phyloP scores from a whole-genome alignment of 2,113 vertebrate genomes.

The Indicator maculatus region DNA sequence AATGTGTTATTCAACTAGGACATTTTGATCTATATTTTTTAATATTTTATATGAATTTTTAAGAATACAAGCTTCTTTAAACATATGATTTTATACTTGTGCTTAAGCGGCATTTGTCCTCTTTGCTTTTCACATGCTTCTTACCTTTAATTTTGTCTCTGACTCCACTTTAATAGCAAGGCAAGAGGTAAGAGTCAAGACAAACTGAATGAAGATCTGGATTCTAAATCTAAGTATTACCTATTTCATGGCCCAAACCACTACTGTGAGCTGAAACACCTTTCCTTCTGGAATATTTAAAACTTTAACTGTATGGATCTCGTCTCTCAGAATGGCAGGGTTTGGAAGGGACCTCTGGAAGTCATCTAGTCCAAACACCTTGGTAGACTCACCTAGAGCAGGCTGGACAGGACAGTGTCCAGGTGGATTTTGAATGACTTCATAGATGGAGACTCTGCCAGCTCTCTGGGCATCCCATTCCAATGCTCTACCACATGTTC shows the following conservation, averaged over 20 bases:
- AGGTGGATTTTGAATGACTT: too few species aligned
- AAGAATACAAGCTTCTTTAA: not conserved
- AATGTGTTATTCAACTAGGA: not conserved
- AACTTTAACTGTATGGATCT: not conserved
- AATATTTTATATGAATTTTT: not conserved
- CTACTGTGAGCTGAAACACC: not conserved
- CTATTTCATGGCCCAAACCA: not conserved
- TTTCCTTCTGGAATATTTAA: not conserved
- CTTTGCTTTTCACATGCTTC: not conserved
- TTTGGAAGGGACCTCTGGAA: too few species aligned
- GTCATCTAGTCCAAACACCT: too few species aligned
- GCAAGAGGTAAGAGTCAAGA: not conserved
- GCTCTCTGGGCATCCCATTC: too few species aligned
- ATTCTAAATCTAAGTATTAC: not conserved
- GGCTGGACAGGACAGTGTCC: too few species aligned
- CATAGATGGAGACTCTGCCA: too few species aligned
- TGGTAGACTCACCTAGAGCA: too few species aligned
- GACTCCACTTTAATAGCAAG: not conserved
- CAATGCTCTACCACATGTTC: too few species aligned
- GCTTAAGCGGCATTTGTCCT: not conserved
- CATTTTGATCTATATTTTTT: not conserved
- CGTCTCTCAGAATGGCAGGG: not conserved
- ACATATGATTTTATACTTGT: not conserved
- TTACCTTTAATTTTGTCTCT: not conserved
- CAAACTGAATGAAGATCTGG: not conserved